phyloP scores from a whole-genome alignment of 2,113 vertebrate species.

The Phaetusa simplex region DNA sequence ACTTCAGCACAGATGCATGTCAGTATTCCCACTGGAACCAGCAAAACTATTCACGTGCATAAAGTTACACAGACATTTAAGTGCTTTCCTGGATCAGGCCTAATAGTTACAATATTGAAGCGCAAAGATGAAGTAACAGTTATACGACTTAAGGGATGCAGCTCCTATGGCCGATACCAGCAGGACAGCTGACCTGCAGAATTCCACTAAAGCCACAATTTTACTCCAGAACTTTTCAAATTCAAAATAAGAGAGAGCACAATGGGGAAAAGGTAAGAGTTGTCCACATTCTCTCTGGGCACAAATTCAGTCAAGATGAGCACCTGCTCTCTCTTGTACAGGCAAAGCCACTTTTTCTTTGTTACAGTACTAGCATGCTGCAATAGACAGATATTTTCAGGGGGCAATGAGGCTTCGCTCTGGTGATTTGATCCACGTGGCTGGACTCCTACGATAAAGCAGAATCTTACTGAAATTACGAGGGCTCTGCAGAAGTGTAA shows the following conservation, averaged over 20 bases:
- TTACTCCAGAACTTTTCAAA: not conserved
- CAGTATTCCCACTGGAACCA: not conserved
- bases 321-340: not conserved
- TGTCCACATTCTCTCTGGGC: not conserved
- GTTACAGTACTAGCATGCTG: not conserved
- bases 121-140: not conserved
- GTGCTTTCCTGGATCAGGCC: constrained; percentile 28
- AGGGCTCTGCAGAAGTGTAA: not conserved
- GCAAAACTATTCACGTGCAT: not conserved
- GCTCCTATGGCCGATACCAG: not conserved
- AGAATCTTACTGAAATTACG: not conserved
- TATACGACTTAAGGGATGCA: not conserved
- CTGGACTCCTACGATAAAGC: not conserved
- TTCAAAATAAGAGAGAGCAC: not conserved
- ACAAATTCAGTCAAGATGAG: not conserved
- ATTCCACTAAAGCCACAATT: not conserved
- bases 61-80: not conserved
- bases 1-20: constrained; percentile 2
- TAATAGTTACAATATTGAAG: not conserved
- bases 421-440: not conserved
- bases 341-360: not conserved
- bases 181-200: not conserved
- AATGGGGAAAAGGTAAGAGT: not conserved
- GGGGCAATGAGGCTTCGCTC: not conserved
- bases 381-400: not conserved